Percentiles rank a stretch among this genome's conserved stretches.
phyloP scores from a whole-genome alignment of 2,797 vertebrate species.

The Syngnathus acus region DNA sequence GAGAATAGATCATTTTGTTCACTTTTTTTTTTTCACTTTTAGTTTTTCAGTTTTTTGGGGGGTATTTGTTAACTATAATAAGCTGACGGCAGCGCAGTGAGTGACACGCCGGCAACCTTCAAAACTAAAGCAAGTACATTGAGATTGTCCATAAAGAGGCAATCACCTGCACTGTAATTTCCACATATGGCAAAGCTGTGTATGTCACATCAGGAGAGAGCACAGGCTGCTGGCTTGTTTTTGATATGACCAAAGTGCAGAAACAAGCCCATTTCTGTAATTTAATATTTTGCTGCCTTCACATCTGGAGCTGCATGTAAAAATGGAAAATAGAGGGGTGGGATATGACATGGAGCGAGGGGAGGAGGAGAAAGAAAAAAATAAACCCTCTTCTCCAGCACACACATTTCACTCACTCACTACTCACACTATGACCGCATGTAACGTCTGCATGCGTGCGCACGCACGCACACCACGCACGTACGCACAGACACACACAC shows the following conservation, averaged over 20 bases:
- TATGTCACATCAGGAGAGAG: constrained; percentile 43
- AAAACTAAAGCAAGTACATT: background rate
- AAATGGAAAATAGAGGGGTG: constrained; percentile 72
- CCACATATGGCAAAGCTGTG: constrained; percentile 20
- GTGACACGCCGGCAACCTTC: background rate
- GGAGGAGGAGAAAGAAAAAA: constrained; percentile 59
- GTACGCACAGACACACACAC: constrained; percentile 31
- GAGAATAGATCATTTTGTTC: too few relatives aligned
- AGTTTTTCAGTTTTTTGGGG: too few relatives aligned
- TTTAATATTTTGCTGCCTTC: constrained; percentile 78
- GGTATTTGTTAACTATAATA: background rate
- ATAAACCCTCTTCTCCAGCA: constrained; percentile 59
- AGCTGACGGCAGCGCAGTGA: background rate
- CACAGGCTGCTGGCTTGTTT: constrained; percentile 65
- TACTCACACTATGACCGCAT: constrained; percentile 46
- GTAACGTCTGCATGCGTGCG: constrained; percentile 20
- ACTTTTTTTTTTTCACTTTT: too few relatives aligned
- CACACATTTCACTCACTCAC: constrained; percentile 54
- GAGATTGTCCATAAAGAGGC: background rate
- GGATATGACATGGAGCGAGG: constrained; percentile 67
- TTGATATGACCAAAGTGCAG: constrained; percentile 70
- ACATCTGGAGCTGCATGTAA: constrained; percentile 76
- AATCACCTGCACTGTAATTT: constrained; percentile 10
- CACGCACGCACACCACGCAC: constrained; percentile 1
- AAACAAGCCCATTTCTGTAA: constrained; percentile 75